Evolutionary conservation across 1,140 invertebrate genomes (phyloP), one percentile per base, ranked within the genome.

Genomic region (Diachasmimorpha longicaudata): DNA sequence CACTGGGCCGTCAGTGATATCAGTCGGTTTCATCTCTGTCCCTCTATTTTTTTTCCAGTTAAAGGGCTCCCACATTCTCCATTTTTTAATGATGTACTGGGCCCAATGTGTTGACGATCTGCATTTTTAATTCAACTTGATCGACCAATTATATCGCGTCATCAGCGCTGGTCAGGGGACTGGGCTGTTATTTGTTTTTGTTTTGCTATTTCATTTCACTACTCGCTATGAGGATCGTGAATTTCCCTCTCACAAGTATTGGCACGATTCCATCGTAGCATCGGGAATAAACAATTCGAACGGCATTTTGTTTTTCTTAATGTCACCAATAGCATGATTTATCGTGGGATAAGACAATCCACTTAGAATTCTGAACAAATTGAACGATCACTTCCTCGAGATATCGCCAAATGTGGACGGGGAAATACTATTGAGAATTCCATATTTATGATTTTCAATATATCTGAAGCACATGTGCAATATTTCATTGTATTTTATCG

Each of bases 1-100:
- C 48, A 19, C 14, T 16, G 48, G 39, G 48, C 48, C 63, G 63
- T 67, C 69, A 77, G 79, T 83, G 79, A 81, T 82, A 80, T 85
- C 78, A 77, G 78, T 74, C 67, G 77, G 68, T 55, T 74, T 21
- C 25, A 36, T 70, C 73, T 36, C 19, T 39, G 55, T 25, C 63
- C 58, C 42, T 68, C 68, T 36, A 42, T 36, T 67, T 66, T 48
- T 77, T 68, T 52, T 9, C 48, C 1, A 52, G 14, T 52, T 52
- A 52, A 52, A 52, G n/a, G 48, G 14, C 48, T 52, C 48, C 48
- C 19, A n/a, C 19, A 52, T 52, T 9, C 48, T 52, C 48, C 4
- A n/a, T 52, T 52, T n/a, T 52, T 52, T 52, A 52, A 52, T 52
- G 48, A 19, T n/a, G 48, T 52, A 52, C 19, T 52, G 48, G 14